Conservation (phyloP, 2,888 invertebrate genomes). For the Gisinianus flammeolus region DNA sequence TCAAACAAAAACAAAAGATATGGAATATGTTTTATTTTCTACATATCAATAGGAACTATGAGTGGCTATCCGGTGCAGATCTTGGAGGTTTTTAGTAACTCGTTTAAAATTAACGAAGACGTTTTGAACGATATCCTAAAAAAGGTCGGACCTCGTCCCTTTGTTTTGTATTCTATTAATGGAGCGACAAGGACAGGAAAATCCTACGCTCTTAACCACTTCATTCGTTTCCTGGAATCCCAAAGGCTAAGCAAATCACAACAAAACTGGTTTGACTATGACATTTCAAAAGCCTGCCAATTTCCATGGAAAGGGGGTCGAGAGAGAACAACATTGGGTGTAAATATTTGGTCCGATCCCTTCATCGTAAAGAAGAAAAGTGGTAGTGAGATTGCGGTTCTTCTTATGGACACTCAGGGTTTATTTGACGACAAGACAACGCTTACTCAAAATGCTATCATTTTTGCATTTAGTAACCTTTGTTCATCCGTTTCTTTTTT, state of each 20-base stretch:
- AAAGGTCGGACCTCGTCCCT: slow-evolving; percentile 24
- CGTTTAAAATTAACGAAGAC: not conserved
- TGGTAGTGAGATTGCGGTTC: not conserved
- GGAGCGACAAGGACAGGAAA: slow-evolving; percentile 27
- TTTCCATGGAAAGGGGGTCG: not conserved
- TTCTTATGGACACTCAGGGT: slow-evolving; percentile 7
- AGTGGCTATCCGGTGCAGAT: too few species aligned
- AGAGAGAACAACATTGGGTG: not conserved
- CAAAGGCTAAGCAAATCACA: not conserved
- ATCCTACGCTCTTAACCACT: slow-evolving; percentile 33
- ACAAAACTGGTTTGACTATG: not conserved
- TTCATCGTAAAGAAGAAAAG: not conserved
- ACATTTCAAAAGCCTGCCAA: too few species aligned
- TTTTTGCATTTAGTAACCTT: too few species aligned
- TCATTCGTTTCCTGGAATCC: slow-evolving; percentile 25
- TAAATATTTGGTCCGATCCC: not conserved
- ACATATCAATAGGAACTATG: too few species aligned
- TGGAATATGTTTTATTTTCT: too few species aligned
- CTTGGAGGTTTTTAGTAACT: not conserved
- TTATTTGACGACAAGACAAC: not conserved
- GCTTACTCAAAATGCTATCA: not conserved
- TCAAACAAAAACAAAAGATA: too few species aligned
- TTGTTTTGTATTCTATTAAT: slow-evolving; percentile 28
- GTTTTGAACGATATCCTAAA: not conserved
- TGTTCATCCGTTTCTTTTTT: too few species aligned